Base-by-base conservation (phyloP, 1,140 invertebrate species). In the Xylocopa sonorina region DNA sequence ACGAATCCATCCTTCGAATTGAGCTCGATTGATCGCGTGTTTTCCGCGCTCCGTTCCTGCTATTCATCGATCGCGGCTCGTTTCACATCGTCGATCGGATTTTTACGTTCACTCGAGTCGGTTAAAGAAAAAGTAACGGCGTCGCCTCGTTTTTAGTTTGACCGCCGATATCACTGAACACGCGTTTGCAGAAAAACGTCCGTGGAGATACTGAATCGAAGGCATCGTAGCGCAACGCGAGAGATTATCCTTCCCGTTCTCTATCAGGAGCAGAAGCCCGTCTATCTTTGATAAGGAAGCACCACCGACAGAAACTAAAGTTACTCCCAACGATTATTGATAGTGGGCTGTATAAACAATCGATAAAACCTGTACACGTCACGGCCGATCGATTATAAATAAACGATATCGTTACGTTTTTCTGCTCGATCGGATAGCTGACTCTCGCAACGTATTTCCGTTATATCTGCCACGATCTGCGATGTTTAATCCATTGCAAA, bases 221-320 rank as follows among this genome's bases (percentile, higher is more conserved):
- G 14, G 50, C 55, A 73, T 64, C 38, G 27, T 38, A 2, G 43
- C n/a, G n/a, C n/a, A 58, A 32, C 57, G 41, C 1, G 24, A n/a
- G 38, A 78, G 55, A 80, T 82, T 68, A 55, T 71, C 66, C 48
- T 69, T 50, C 75, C 27, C 29, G 71, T 32, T 58, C 27, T 78
- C 48, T 80, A 78, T 78, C 62, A 60, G 32, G 51, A 77, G 34
- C 55, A 78, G 41, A 81, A 82, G n/a, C 57, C 12, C 32, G 21
- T 53, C 32, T 85, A 75, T 78, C 48, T 50, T 21, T 32, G 83
- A 85, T 86, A 86, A 86, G 41, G 67, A 16, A 43, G 5, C 6
- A 38, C 5, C 55, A 48, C 18, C 14, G n/a, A 51, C 21, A 32
- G 24, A 43, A 58, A 3, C 12, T 67, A 67, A n/a, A 48, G 9